Base-by-base conservation (phyloP, 2,113 vertebrate species). In the Prinia subflava region DNA sequence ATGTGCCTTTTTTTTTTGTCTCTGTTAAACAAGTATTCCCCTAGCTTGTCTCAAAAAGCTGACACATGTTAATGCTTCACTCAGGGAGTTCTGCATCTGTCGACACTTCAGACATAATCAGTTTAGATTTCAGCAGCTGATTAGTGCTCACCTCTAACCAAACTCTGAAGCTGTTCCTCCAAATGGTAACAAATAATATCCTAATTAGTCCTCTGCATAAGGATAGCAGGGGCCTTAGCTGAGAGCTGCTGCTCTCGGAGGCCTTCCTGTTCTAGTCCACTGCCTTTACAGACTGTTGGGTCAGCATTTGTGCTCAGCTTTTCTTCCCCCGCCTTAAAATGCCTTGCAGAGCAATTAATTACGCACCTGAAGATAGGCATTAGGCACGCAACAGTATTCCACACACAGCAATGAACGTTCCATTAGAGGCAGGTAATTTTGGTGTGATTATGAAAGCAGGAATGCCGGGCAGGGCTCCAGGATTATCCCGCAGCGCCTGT, bases 51-150 rank as follows among this genome's bases (percentile, higher is more conserved):
- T 62, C 56, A 50, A 69, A 96, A 96, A 96, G 88, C 74, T 94
- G 95, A 96, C 92, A 94, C 96, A 92, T 92, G 95, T 97, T 97
- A 63, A 8, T 97, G 86, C 97, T 97, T 97, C 91, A 92, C 89
- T 90, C 31, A 5, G 93, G 94, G 91, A 94, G 62, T 87, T 95
- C 87, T 96, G 92, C 97, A 96, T 98, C 96, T 98, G 97, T 97
- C 93, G 95, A 94, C 96, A 96, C 96, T 98, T 98, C 96, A 98
- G 96, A 97, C 96, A 95, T 97, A 97, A 97, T 98, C 97, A 97
- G 97, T 98, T 98, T 97, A 98, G 96, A 97, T 98, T 98, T 97
- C 97, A 96, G 68, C 97, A 97, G 95, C 90, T 98, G 98, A 98
- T 98, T 97, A 98, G 87, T 60, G 62, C 82, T 94, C 83, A 86